Base-by-base conservation (phyloP, 2,888 invertebrate species). In the Monochamus alternatus region DNA sequence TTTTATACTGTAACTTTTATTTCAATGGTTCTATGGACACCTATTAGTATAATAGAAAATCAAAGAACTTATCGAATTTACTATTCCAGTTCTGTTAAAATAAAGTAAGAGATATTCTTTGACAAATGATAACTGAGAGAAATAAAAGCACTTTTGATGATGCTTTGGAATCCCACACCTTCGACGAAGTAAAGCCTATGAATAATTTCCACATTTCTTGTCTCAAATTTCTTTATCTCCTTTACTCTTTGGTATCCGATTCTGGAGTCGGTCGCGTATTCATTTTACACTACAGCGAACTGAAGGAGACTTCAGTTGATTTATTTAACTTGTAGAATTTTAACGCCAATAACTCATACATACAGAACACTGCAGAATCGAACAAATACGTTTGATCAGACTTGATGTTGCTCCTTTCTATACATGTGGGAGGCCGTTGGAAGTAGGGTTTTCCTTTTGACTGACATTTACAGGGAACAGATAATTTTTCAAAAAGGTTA, bases 151-250 rank as follows among this genome's bases (percentile, higher is more conserved):
- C 83, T 86, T 85, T 82, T 85, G 86, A 86, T 85, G 86, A 85
- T 81, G 83, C 83, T 84, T 81, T 82, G 81, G 84, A 85, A 85
- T 85, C 85, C 85, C 83, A 82, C 85, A 86, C 85, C 85, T 85
- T 84, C 83, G 81, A 81, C 82, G 84, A 84, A 84, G 85, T 87
- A 87, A 87, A 87, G 87, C 87, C 87, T 86, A 87, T 88, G 88
- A 88, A 88, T 88, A 87, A 88, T 87, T 87, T 87, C 86, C 86
- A 86, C 87, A 87, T 87, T 87, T 87, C 86, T 86, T 87, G 85
- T 86, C 86, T 87, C 86, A 86, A 87, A 86, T 87, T 86, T 87
- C 86, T 86, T 86, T 87, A 86, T 87, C 85, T 86, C 84, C 84
- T 85, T 84, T 81, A 82, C 84, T 78, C 76, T 84, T 85, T 84